Base-by-base conservation (phyloP, 2,797 vertebrate genomes). In the Muscicapa striata region DNA sequence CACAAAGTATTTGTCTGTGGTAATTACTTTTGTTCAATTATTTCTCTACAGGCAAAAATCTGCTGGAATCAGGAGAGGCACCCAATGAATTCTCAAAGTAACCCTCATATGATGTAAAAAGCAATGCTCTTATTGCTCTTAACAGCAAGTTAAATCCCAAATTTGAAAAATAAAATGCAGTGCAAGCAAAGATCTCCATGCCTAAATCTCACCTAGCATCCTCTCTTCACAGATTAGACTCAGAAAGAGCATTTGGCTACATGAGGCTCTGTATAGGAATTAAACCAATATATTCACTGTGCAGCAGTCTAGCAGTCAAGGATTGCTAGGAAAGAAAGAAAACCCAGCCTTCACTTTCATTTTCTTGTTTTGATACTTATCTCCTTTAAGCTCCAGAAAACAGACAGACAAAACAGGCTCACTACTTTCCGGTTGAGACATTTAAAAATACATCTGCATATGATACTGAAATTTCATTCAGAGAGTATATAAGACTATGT, bases 41-140 rank as follows among this genome's bases (percentile, higher is more conserved):
- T 79, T 78, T 69, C n/a, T 32, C 34, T 79, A 54, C 23, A 46
- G 38, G 26, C 21, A 83, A 87, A 92, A 85, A 36, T 58, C 24
- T 2, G 1, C 10, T 6, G 36, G 21, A 17, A 55, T 62, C 40
- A 73, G 45, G 23, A 77, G 72, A 89, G 57, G 8, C 3, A 79
- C 7, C 10, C 4, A 36, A n/a, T 16, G 63, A 94, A 89, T 84
- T 77, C 38, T 80, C 30, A 34, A 40, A 36, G 8, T 16, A 62
- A 51, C 48, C 19, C 17, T 84, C 24, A 29, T 22, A 49, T 20
- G 40, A 26, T 26, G 14, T 29, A 72, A 82, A 74, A 10, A 87
- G 9, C 18, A 34, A 45, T 10, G 2, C 5, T 20, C 1, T 67
- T 3, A 3, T 32, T 9, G 2, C 13, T 83, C 14, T 52, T 40